phyloP scores from a whole-genome alignment of 2,797 vertebrate species.

The Halcyon smyrnensis region DNA sequence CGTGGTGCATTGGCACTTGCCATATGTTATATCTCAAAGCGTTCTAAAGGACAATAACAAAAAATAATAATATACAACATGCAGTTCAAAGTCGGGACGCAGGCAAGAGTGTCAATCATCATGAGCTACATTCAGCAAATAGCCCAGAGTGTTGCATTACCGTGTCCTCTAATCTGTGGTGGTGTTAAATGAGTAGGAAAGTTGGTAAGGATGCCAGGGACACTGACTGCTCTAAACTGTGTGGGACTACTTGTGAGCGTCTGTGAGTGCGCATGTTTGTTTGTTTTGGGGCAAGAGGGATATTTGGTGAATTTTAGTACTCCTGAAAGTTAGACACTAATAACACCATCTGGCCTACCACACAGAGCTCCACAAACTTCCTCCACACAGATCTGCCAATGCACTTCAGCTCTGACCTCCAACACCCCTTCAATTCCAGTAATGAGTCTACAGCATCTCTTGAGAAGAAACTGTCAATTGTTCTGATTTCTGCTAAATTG shows the following conservation, averaged over 20 bases:
- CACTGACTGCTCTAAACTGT: slow-evolving; percentile 61
- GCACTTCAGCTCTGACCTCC: slow-evolving; percentile 71
- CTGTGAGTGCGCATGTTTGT: slow-evolving; percentile 34
- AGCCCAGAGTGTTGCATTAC: slow-evolving; percentile 62
- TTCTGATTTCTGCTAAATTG: slow-evolving; percentile 55
- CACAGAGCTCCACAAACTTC: slow-evolving; percentile 16
- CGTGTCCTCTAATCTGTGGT: slow-evolving; percentile 53
- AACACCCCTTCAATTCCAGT: slow-evolving; percentile 68
- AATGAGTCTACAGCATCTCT: slow-evolving; percentile 67
- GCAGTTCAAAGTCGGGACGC: slow-evolving; percentile 52
- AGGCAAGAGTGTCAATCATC: slow-evolving; percentile 67
- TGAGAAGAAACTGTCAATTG: slow-evolving; percentile 71
- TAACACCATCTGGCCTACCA: slow-evolving; percentile 70
- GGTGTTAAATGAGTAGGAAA: slow-evolving; percentile 64
- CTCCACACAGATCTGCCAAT: slow-evolving; percentile 59
- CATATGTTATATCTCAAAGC: slow-evolving; percentile 72
- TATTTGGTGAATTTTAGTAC: slow-evolving; percentile 55
- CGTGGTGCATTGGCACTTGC: slow-evolving; percentile 68
- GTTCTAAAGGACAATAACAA: slow-evolving; percentile 77
- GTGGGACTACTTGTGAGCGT: slow-evolving; percentile 44
- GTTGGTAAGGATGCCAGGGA: slow-evolving; percentile 60
- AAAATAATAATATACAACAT: slow-evolving; percentile 61
- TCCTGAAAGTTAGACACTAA: slow-evolving; percentile 42
- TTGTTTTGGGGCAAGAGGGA: slow-evolving; percentile 63
- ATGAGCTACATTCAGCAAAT: slow-evolving; percentile 64